Evolutionary conservation across 1,140 invertebrate species (phyloP), one percentile per base, ranked within the genome.

Genomic region (Lordiphosa collinella): DNA sequence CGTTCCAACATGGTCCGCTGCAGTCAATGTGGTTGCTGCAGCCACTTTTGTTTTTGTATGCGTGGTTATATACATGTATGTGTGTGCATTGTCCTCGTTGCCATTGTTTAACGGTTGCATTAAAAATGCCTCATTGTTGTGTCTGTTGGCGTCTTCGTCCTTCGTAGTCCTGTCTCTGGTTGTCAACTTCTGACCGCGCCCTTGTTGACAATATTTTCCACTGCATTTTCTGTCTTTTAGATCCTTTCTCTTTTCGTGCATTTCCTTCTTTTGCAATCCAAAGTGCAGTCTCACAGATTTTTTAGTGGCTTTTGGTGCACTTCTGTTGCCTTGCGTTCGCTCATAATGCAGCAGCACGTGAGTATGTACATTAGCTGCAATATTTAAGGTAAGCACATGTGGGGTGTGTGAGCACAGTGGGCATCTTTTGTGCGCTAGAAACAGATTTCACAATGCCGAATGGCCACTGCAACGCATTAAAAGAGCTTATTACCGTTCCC

Each of bases 91-190:
- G 76, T 82, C 76, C 76, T 67, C 62, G 64, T 75, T 75, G 76
- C 70, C 62, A 71, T 82, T 82, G 76, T 82, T 82, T 82, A 82
- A 82, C 82, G 76, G 66, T 64, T 62, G 82, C 71, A 82, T 82
- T 76, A 80, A 80, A 80, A 82, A 80, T 70, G 76, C 70, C 66
- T 74, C 66, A 82, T 75, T 73, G 76, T 75, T 65, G 75, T 52
- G 55, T 58, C 50, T 61, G 41, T 58, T 43, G 49, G 3, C 18
- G 18, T 18, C 18, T 56, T 43, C 7, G 16, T 9, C 13, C 16
- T 18, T 38, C 11, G 57, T 51, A n/a, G n/a, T n/a, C n/a, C n/a
- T 10, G 22, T 32, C 29, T 9, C 43, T 32, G 66, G 57, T 54
- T 62, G 66, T 69, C 58, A 76, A 55, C 54, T 67, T 76, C 58